phyloP scores from a whole-genome alignment of 2,888 invertebrate species.

The Pristionchus entomophagus region DNA sequence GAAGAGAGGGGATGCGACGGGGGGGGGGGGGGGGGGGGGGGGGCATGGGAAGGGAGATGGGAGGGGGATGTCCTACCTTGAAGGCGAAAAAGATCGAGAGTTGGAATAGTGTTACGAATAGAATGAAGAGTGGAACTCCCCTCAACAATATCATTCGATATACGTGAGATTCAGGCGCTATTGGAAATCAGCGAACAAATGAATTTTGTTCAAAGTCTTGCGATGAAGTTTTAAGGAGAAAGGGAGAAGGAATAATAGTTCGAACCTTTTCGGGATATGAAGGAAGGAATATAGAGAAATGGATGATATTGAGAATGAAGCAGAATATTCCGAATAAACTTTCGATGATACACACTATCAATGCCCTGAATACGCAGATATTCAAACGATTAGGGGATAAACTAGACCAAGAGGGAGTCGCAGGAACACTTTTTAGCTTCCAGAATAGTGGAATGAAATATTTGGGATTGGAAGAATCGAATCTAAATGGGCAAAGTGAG shows the following conservation, averaged over 20 bases:
- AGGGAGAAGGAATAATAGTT: background rate
- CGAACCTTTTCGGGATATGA: slow-evolving; percentile 55
- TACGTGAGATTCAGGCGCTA: too few relatives aligned
- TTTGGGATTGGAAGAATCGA: slow-evolving; percentile 63
- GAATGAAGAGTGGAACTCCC: slow-evolving; percentile 67
- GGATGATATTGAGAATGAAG: slow-evolving; percentile 68
- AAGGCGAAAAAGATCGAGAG: slow-evolving; percentile 72
- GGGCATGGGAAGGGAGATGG: background rate
- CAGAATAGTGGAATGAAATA: slow-evolving; percentile 73
- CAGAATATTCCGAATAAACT: slow-evolving; percentile 67
- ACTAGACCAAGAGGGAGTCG: slow-evolving; percentile 71
- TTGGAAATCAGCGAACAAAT: too few relatives aligned
- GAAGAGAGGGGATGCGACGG: background rate
- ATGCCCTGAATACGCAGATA: slow-evolving; percentile 64
- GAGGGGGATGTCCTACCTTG: slow-evolving; percentile 64
- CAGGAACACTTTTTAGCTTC: slow-evolving; percentile 67
- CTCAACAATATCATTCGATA: slow-evolving; percentile 14
- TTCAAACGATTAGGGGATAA: background rate
- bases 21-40: background rate
- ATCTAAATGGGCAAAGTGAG: slow-evolving; percentile 34
- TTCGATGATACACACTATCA: slow-evolving; percentile 72
- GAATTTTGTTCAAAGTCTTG: too few relatives aligned
- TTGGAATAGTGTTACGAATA: slow-evolving; percentile 69
- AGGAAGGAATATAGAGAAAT: slow-evolving; percentile 68
- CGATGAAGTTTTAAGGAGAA: too few relatives aligned